Percentiles rank a stretch among this genome's conserved stretches.
These are phyloP conservation scores for Cisticola juncidis DNA, from an alignment of 2,113 vertebrate genomes.

Conservation along the genomic window DNA sequence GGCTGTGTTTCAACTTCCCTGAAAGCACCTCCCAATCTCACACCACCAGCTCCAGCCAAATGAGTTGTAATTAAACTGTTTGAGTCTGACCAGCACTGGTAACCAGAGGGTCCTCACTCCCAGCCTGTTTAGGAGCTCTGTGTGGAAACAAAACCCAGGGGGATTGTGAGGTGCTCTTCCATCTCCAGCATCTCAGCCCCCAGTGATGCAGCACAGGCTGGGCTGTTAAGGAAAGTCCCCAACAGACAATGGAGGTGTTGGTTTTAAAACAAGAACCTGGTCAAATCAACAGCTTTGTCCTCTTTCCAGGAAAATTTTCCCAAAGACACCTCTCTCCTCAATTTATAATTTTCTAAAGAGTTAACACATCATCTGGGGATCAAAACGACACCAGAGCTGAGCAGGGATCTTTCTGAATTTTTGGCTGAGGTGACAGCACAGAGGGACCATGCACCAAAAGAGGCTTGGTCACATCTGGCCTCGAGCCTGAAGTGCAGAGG, in stretches of 20 bases:
- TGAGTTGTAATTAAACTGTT: not conserved
- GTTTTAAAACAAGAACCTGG: not conserved
- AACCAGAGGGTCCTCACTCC: not conserved
- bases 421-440: not conserved
- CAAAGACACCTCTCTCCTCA: not conserved
- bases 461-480: not conserved
- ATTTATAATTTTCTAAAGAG: not conserved
- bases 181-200: not conserved
- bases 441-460: not conserved
- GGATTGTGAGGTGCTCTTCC: not conserved
- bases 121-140: not conserved
- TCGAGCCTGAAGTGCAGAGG: not conserved
- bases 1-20: not conserved
- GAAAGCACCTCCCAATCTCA: not conserved
- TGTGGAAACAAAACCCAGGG: not conserved
- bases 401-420: not conserved
- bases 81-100: not conserved
- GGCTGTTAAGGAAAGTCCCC: not conserved
- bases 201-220: not conserved
- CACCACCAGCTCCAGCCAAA: not conserved
- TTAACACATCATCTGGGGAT: not conserved
- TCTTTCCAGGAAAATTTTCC: not conserved
- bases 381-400: not conserved
- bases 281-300: not conserved
- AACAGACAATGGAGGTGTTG: not conserved